phyloP scores from a whole-genome alignment of 1,140 invertebrate species.

The Heterodera schachtii region DNA sequence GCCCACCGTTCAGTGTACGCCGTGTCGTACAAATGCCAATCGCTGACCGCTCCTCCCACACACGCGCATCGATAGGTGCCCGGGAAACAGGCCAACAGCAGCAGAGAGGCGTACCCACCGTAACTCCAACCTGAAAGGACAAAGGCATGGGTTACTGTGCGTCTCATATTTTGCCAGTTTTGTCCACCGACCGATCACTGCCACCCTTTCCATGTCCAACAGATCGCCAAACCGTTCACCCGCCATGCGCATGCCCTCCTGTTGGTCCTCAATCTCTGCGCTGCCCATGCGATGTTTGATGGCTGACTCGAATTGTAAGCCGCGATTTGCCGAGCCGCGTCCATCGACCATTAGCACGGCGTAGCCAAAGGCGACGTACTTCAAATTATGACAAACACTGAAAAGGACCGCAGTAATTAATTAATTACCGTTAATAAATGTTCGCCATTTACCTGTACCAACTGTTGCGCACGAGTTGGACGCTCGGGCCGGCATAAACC shows the following conservation, averaged over 20 bases:
- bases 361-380: slow-evolving; percentile 92
- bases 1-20: slow-evolving; percentile 78
- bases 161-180: no score
- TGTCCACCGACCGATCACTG: slow-evolving; percentile 75
- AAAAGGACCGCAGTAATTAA: slow-evolving; percentile 26
- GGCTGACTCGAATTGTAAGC: slow-evolving; percentile 85
- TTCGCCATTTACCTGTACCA: slow-evolving; percentile 46
- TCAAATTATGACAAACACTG: slow-evolving; percentile 66
- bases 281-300: slow-evolving; percentile 82
- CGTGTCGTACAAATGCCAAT: slow-evolving; percentile 90
- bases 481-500: slow-evolving; percentile 77
- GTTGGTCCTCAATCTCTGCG: slow-evolving; percentile 92
- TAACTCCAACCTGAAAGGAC: slow-evolving; percentile 82
- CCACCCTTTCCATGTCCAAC: slow-evolving; percentile 86
- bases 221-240: slow-evolving; percentile 76
- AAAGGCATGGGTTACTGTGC: background rate
- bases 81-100: slow-evolving; percentile 54
- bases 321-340: slow-evolving; percentile 87
- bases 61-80: slow-evolving; percentile 72
- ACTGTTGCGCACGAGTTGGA: slow-evolving; percentile 79
- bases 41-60: slow-evolving; percentile 93
- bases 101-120: slow-evolving; percentile 69
- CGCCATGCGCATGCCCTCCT: slow-evolving; percentile 87
- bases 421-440: no score
- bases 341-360: slow-evolving; percentile 93